Evolutionary conservation across 2,113 vertebrate genomes (phyloP), one percentile per base, ranked within the genome.

Genomic region (Desmodus rotundus): DNA sequence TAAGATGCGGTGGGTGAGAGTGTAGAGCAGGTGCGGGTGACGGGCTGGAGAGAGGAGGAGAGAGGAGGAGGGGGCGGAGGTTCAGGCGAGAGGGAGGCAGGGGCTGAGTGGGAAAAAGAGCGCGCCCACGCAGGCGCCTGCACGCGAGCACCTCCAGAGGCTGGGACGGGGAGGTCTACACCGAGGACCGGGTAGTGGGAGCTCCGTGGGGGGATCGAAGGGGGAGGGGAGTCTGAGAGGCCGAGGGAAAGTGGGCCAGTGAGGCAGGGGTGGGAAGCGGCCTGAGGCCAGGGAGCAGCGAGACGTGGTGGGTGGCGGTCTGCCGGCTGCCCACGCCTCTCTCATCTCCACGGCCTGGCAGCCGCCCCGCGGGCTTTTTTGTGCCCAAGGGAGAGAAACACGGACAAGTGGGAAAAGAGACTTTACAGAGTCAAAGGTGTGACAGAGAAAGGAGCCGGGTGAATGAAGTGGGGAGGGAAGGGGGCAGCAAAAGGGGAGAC

Each of bases 341-440:
- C 43, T 26, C 61, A 36, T n/a, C 28, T 56, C 76, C 47, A n/a
- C 5, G 0, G 4, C 43, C 26, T 6, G 0, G n/a, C 4, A 1
- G 45, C 36, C 24, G 47, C 36, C 47, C 45, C 3, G 0, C 3
- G 61, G 45, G 38, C 38, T 26, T 56, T 36, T 45, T 16, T 56
- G 76, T 70, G 77, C 28, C 56, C 13, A 3, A 52, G n/a, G 43
- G 56, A 52, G 89, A 91, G 54, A 12, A 52, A 13, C 26, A 20
- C 33, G 52, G 70, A 47, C 54, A n/a, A 47, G 28, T 15, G 87
- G 63, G 88, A 68, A 50, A 14, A 61, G 52, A 7, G 54, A 38
- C 14, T 12, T 28, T 13, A 5, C 26, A 14, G 11, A 93, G 74
- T 28, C n/a, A 1, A 9, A 38, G 26, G 84, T 9, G 38, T 11